Conservation (phyloP, 2,797 vertebrate genomes). For the Nyctalus aviator region DNA sequence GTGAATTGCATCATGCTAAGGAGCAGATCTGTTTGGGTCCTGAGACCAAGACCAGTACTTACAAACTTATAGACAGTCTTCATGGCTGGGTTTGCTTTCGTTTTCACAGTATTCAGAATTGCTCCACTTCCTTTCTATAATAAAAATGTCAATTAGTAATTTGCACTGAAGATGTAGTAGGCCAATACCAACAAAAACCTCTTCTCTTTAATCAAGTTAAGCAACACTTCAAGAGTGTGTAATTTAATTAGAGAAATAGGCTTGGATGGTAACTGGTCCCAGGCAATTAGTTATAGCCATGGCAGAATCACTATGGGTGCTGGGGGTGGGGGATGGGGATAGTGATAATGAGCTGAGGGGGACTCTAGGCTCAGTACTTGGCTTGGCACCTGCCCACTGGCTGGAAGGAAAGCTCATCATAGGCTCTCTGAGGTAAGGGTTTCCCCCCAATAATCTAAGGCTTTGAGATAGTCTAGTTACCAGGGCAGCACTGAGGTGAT, state of each 20-base stretch:
- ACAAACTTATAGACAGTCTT: constrained; percentile 99
- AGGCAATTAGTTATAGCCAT: not conserved
- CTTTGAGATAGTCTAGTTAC: not conserved
- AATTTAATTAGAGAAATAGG: constrained; percentile 64
- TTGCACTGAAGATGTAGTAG: constrained; percentile 68
- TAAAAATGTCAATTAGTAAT: constrained; percentile 77
- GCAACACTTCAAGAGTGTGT: constrained; percentile 59
- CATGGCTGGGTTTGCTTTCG: constrained; percentile 99
- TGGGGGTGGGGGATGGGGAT: not conserved
- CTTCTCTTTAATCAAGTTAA: constrained; percentile 73
- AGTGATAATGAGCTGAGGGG: not conserved
- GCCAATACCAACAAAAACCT: constrained; percentile 72
- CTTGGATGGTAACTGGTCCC: constrained; percentile 3
- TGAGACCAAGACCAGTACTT: constrained; percentile 85
- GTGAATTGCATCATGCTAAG: not conserved
- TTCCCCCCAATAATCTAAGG: not conserved
- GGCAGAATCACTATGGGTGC: not conserved
- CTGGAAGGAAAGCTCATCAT: not conserved
- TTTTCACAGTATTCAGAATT: constrained; percentile 97
- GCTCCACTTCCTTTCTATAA: constrained; percentile 97
- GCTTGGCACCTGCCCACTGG: not conserved
- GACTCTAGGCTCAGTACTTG: not conserved
- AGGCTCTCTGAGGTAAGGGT: not conserved
- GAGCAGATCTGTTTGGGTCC: not conserved
- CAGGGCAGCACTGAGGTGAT: not conserved